A percentile compares a stretch with the other conserved stretches of the same genome.
Evolutionary conservation across 1,140 invertebrate species (phyloP).

Genomic region (Manduca sexta): DNA sequence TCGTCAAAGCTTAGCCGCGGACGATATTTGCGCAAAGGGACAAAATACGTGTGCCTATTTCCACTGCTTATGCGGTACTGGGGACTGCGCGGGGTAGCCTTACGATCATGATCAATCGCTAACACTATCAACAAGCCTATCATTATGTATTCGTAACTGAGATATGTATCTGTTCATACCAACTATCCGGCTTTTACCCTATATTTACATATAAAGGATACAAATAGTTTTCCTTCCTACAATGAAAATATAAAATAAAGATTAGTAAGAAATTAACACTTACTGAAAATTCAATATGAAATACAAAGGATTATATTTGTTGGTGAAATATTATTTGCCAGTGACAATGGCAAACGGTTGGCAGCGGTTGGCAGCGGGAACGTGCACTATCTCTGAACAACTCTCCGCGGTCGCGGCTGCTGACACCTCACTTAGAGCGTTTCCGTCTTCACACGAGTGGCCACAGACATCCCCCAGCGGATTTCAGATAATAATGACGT

Average conservation of each 20-base stretch:
- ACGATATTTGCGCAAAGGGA: slow-evolving; percentile 16
- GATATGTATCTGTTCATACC: too few relatives aligned
- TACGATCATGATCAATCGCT: too few relatives aligned
- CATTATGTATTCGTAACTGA: too few relatives aligned
- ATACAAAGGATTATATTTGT: not conserved
- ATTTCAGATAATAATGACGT: too few relatives aligned
- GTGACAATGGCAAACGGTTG: not conserved
- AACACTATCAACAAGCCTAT: too few relatives aligned
- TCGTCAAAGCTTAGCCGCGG: slow-evolving; percentile 7
- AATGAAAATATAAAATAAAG: not conserved
- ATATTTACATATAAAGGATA: too few relatives aligned
- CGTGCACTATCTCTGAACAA: slow-evolving; percentile 34
- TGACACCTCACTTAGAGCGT: slow-evolving; percentile 32
- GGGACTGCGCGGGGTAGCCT: slow-evolving; percentile 13
- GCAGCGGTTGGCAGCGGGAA: slow-evolving; percentile 8
- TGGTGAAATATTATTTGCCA: not conserved
- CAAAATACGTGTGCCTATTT: slow-evolving; percentile 16
- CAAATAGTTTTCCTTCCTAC: too few relatives aligned
- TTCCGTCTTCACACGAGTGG: slow-evolving; percentile 24
- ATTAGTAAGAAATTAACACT: too few relatives aligned
- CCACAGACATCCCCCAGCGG: not conserved
- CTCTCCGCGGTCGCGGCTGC: slow-evolving; percentile 13
- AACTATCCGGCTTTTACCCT: too few relatives aligned
- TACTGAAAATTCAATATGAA: too few relatives aligned
- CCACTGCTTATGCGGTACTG: slow-evolving; percentile 16